Evolutionary conservation across 2,113 vertebrate genomes (phyloP).

Genomic region (Chamaetylas fuelleborni): DNA sequence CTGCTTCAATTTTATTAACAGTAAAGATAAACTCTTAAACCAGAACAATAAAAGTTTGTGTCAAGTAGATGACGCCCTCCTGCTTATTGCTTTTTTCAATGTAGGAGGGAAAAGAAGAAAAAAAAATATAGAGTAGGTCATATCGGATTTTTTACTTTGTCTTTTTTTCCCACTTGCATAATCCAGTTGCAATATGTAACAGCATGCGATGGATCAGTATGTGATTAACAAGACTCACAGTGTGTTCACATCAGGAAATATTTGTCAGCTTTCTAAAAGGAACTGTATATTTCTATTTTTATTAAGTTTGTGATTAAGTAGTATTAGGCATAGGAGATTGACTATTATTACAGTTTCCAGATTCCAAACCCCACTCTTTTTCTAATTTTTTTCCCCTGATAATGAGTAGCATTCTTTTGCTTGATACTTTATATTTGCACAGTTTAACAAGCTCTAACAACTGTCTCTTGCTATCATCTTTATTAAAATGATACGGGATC

Average conservation of each 20-base stretch:
- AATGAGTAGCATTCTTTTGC: not conserved
- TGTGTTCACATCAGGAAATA: slow-evolving; percentile 24
- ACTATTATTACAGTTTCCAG: not conserved
- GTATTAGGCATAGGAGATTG: not conserved
- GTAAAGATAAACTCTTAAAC: not conserved
- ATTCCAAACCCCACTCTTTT: not conserved
- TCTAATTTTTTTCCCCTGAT: not conserved
- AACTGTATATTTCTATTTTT: slow-evolving; percentile 5
- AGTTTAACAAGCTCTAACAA: not conserved
- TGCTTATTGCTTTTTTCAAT: not conserved
- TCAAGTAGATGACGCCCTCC: not conserved
- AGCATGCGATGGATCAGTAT: slow-evolving; percentile 39
- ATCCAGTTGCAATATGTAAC: slow-evolving; percentile 35
- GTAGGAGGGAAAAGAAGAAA: not conserved
- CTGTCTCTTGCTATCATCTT: not conserved
- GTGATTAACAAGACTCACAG: slow-evolving; percentile 37
- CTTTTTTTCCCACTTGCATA: not conserved
- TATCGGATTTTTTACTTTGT: not conserved
- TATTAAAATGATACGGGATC: not conserved
- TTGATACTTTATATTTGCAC: not conserved
- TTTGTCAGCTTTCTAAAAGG: slow-evolving; percentile 11
- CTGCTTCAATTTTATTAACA: not conserved
- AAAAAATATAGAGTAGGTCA: not conserved
- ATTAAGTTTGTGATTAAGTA: slow-evolving; percentile 13
- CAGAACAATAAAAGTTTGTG: not conserved